A percentile compares a stretch with the other conserved stretches of the same genome.
These are phyloP conservation scores for Spatulosminthurus flaviceps DNA, from an alignment of 2,888 invertebrate genomes.

Conservation along the genomic window DNA sequence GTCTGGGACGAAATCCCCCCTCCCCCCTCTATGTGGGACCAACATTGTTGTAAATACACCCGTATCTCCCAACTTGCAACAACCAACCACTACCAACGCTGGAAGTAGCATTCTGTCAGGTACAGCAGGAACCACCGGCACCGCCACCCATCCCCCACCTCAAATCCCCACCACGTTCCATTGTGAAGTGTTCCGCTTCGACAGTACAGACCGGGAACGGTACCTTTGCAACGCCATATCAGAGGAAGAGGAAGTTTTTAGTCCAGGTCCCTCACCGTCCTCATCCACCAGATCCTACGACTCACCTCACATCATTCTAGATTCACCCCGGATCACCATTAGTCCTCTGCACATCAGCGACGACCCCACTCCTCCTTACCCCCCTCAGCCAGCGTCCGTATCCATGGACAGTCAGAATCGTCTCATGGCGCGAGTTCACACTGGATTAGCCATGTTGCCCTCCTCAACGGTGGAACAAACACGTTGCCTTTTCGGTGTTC, in stretches of 20 bases:
- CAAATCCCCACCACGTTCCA: slow-evolving; percentile 58
- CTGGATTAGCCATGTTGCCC: slow-evolving; percentile 65
- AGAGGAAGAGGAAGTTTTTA: slow-evolving; percentile 70
- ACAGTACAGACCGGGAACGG: slow-evolving; percentile 66
- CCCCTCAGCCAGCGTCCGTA: slow-evolving; percentile 58
- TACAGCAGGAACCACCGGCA: slow-evolving; percentile 32
- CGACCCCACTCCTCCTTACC: slow-evolving; percentile 48
- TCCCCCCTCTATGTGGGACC: slow-evolving; percentile 43
- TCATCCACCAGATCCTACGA: slow-evolving; percentile 69
- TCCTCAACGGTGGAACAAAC: slow-evolving; percentile 67
- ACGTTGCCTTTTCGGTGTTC: slow-evolving; percentile 65
- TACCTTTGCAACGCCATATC: slow-evolving; percentile 65
- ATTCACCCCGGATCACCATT: slow-evolving; percentile 64
- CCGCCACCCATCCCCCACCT: neutral
- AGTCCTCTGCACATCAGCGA: slow-evolving; percentile 58
- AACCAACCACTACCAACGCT: slow-evolving; percentile 35
- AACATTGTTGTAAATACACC: slow-evolving; percentile 38
- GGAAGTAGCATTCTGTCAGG: slow-evolving; percentile 28
- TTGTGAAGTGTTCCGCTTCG: slow-evolving; percentile 70
- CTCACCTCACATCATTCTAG: slow-evolving; percentile 70
- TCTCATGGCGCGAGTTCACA: slow-evolving; percentile 67
- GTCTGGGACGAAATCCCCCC: slow-evolving; percentile 40
- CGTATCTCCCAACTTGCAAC: slow-evolving; percentile 14
- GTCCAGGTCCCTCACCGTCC: slow-evolving; percentile 66
- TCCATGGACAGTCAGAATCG: slow-evolving; percentile 70